Conservation (phyloP, 2,888 invertebrate genomes). For the Rhodophaea formosa region DNA sequence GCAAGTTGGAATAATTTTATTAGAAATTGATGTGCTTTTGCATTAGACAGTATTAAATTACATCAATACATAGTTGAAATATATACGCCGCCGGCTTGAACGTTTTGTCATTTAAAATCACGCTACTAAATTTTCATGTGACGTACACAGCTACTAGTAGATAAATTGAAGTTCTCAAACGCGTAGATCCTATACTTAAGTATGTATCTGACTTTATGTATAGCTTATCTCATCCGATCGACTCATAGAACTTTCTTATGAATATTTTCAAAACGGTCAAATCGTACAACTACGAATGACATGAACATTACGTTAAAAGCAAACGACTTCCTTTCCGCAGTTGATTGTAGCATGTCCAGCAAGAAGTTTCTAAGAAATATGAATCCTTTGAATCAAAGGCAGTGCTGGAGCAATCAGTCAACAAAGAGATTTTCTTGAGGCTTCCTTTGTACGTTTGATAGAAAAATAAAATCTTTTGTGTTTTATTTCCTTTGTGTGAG, state of each 20-base stretch:
- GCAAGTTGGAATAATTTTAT: constrained; percentile 48
- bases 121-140: too few species aligned
- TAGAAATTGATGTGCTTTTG: constrained; percentile 29
- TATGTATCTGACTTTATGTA: too few species aligned
- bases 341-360: not conserved
- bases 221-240: too few species aligned
- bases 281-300: not conserved
- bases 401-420: not conserved
- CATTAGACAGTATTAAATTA: not conserved
- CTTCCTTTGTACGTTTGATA: not conserved
- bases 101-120: too few species aligned
- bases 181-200: too few species aligned
- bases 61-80: too few species aligned
- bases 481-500: not conserved
- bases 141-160: too few species aligned
- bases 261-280: too few species aligned
- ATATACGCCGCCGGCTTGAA: too few species aligned
- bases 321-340: not conserved
- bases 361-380: not conserved
- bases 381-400: not conserved
- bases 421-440: not conserved
- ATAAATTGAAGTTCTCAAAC: too few species aligned
- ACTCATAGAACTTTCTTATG: too few species aligned
- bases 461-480: not conserved
- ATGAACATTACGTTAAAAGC: not conserved